These are phyloP conservation scores for Drosophila oshimai DNA, from an alignment of 1,140 invertebrate species.

Conservation along the genomic window DNA sequence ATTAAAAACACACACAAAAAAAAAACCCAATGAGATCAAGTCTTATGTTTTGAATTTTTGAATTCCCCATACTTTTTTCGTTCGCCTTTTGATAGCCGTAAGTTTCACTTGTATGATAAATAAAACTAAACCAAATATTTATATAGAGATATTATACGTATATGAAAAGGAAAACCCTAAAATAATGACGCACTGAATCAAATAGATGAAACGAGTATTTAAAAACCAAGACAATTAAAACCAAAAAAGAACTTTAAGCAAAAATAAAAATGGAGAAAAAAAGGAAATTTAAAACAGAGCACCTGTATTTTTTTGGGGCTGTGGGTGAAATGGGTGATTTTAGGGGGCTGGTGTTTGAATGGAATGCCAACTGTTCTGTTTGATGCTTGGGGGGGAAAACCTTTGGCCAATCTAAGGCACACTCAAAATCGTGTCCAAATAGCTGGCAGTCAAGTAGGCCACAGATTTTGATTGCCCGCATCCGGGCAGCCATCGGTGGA, in stretches of 20 bases:
- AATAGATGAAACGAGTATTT: conserved; percentile 81
- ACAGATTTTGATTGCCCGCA: conserved; percentile 50
- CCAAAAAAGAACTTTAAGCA: conserved; percentile 56
- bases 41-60: conserved; percentile 8
- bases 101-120: conserved; percentile 77
- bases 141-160: conserved; percentile 60
- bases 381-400: conserved; percentile 19
- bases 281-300: conserved; percentile 13
- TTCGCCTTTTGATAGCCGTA: conserved; percentile 41
- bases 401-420: conserved; percentile 29
- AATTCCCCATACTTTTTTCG: conserved; percentile 12
- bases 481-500: conserved; percentile 32
- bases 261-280: conserved; percentile 56
- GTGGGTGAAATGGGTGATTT: not conserved
- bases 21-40: conserved; percentile 3
- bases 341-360: not conserved
- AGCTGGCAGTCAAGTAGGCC: conserved; percentile 37
- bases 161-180: conserved; percentile 52
- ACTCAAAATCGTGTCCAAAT: conserved; percentile 33
- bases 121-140: conserved; percentile 60
- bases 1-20: conserved; percentile 24
- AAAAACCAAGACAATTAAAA: conserved; percentile 72
- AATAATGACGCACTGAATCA: conserved; percentile 81
- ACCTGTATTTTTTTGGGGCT: conserved; percentile 6
- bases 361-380: not conserved